Base-by-base conservation (phyloP, 2,888 invertebrate species). In the Trichogramma dendrolimi region DNA sequence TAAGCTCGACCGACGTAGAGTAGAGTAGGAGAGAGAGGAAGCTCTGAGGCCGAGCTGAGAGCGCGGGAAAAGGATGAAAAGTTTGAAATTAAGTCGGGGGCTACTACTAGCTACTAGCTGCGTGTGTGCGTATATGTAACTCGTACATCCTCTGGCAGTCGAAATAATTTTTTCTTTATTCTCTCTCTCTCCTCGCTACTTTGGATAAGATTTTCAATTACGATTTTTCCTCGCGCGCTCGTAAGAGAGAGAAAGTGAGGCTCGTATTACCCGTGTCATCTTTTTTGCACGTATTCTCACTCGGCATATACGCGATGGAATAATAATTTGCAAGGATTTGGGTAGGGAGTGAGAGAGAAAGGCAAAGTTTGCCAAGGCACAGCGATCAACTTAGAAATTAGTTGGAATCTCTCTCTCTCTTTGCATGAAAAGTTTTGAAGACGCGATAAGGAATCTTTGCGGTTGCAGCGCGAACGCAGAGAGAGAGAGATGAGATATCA, bases 191-290 rank as follows among this genome's bases (percentile, higher is more conserved):
- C 43, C 47, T 10, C 14, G 40, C 14, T 39, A 7, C 46, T 55
- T 61, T 62, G 61, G 48, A 61, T 53, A 56, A 62, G 58, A 65
- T 67, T 67, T 66, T 64, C 65, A 63, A 64, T 66, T 60, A 60
- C 52, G 59, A 60, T 66, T 60, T 57, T 62, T 64, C 66, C 64
- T 64, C 63, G 44, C 11, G 44, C 43, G 14, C 42, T 52, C 60
- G 52, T 59, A 59, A 48, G 42, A 62, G 61, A 57, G 59, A 42
- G 44, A n/a, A n/a, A 27, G 27, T 27, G 27, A 27, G 27, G 27
- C 27, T 27, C 27, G 27, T 27, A 27, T 27, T 27, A 27, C 27
- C 27, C 27, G 27, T 27, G 27, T 27, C 27, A 27, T 27, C 27
- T 27, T 27, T 27, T 27, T 27, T 27, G 27, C 27, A 27, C 27